phyloP scores from a whole-genome alignment of 2,888 invertebrate genomes.

The Phytoseiulus persimilis region DNA sequence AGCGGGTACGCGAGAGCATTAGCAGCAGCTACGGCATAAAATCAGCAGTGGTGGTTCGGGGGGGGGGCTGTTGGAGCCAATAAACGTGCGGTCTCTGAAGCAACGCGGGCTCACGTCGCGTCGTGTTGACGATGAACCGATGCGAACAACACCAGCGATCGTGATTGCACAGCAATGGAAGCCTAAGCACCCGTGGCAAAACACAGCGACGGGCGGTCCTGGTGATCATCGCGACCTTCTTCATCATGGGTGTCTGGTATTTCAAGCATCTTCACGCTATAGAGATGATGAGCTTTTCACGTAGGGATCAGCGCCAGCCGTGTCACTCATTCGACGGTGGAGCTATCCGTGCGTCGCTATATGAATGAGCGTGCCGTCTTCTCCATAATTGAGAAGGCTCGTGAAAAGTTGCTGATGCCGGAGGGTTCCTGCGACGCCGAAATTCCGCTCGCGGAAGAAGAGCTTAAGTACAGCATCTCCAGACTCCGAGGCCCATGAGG shows the following conservation, averaged over 20 bases:
- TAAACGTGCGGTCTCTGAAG: neutral
- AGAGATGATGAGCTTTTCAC: too few species aligned
- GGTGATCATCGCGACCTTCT: neutral
- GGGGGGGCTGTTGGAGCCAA: neutral
- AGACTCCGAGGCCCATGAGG: too few species aligned
- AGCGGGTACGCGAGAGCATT: neutral
- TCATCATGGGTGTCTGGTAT: neutral
- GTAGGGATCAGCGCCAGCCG: too few species aligned
- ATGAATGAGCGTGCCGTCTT: too few species aligned
- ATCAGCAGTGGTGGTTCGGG: neutral
- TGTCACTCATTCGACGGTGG: too few species aligned
- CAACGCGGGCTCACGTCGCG: conserved; percentile 5
- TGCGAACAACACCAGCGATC: neutral
- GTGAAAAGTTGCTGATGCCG: too few species aligned
- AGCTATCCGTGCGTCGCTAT: too few species aligned
- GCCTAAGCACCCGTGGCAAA: neutral
- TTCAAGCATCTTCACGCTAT: neutral
- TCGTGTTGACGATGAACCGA: neutral
- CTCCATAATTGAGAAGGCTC: too few species aligned
- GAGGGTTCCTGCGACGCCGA: too few species aligned
- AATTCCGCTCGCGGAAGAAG: too few species aligned
- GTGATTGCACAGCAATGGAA: neutral
- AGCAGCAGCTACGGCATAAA: neutral
- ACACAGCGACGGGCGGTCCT: neutral
- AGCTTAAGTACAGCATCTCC: too few species aligned